A percentile compares a stretch with the other conserved stretches of the same genome.
Evolutionary conservation across 1,140 invertebrate species (phyloP).

Genomic region (Acromyrmex heyeri): DNA sequence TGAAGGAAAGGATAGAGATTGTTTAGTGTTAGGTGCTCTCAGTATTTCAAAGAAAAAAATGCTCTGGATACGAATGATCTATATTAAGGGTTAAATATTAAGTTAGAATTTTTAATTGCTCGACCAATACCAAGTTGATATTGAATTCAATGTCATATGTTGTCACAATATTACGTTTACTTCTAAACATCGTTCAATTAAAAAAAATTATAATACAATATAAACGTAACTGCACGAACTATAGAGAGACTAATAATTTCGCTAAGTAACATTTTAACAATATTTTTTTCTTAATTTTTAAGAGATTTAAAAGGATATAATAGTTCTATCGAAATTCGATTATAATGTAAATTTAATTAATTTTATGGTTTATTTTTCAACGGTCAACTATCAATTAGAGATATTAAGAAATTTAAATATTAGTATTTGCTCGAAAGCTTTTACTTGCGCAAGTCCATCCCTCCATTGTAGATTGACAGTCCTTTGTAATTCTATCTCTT

Average conservation of each 20-base stretch:
- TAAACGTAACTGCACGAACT: neutral
- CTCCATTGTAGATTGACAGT: neutral
- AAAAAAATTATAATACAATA: neutral
- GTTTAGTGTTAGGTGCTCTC: too few relatives aligned
- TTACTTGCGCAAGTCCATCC: neutral
- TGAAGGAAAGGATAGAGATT: too few relatives aligned
- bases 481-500: neutral
- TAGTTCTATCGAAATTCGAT: neutral
- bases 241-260: neutral
- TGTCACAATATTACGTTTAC: neutral
- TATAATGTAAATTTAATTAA: neutral
- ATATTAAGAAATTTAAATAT: slow-evolving; percentile 33
- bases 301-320: neutral
- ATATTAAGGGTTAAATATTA: neutral
- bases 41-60: too few relatives aligned
- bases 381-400: neutral
- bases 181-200: neutral
- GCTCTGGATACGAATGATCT: too few relatives aligned
- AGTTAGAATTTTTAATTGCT: neutral
- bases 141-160: neutral
- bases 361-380: neutral
- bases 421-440: neutral
- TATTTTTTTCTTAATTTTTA: neutral
- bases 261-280: neutral
- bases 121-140: too few relatives aligned